Evolutionary conservation across 2,888 invertebrate species (phyloP).

Genomic region (Nymphalis polychloros): DNA sequence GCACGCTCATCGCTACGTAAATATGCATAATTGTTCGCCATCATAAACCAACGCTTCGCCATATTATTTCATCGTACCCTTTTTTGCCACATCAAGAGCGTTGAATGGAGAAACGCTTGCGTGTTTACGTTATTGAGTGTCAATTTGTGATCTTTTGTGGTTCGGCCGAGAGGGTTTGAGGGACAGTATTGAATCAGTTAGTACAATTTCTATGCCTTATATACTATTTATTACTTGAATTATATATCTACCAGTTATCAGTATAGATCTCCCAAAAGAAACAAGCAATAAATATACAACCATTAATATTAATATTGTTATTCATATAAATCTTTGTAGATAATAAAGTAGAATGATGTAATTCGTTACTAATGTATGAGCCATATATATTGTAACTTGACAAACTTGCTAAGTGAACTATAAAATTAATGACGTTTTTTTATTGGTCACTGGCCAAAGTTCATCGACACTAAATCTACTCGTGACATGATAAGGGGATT

Average conservation of each 20-base stretch:
- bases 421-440: constrained; percentile 55
- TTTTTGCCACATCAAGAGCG: constrained; percentile 27
- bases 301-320: neutral
- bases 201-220: neutral
- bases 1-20: constrained; percentile 53
- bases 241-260: neutral
- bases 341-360: neutral
- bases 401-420: constrained; percentile 7
- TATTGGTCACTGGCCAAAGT: constrained; percentile 55
- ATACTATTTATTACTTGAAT: neutral
- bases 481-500: constrained; percentile 69
- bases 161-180: constrained; percentile 11
- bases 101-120: constrained; percentile 10
- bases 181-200: constrained; percentile 1
- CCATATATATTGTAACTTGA: constrained; percentile 9
- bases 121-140: constrained; percentile 37
- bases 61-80: constrained; percentile 27
- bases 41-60: constrained; percentile 41
- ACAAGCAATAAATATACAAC: neutral
- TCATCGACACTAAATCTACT: constrained; percentile 64
- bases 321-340: constrained; percentile 4
- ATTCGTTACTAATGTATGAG: constrained; percentile 7
- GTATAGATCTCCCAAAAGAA: neutral
- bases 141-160: constrained; percentile 39
- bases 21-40: constrained; percentile 67